Conservation (phyloP, 2,113 vertebrate species). For the Psettodes erumei region DNA sequence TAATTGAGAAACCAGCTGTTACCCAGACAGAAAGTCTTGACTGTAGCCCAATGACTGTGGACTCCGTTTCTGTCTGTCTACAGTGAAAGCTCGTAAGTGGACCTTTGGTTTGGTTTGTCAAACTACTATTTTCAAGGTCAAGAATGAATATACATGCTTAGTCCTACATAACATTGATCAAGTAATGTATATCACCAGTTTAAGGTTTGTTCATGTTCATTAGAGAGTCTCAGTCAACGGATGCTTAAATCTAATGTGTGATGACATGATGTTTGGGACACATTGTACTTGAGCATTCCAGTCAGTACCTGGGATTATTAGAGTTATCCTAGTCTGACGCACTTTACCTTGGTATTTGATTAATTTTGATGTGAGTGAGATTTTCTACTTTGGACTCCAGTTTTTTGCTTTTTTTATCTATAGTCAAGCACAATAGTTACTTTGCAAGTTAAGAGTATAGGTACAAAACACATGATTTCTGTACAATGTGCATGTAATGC, state of each 20-base stretch:
- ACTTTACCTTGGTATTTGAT: background rate
- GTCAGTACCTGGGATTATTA: background rate
- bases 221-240: background rate
- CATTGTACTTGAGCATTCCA: background rate
- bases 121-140: background rate
- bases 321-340: no score
- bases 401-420: background rate
- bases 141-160: background rate
- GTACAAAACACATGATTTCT: background rate
- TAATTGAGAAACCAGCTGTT: conserved; percentile 65
- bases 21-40: conserved; percentile 64
- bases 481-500: background rate
- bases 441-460: background rate
- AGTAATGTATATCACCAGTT: background rate
- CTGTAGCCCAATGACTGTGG: conserved; percentile 30
- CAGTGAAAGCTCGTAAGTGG: no score
- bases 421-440: background rate
- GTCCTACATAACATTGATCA: background rate
- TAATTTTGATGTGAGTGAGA: background rate
- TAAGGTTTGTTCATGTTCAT: background rate
- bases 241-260: background rate
- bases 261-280: background rate
- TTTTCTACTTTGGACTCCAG: background rate
- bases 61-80: background rate
- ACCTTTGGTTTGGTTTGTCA: no score